Percentiles rank a stretch among this genome's conserved stretches.
Evolutionary conservation across 2,888 invertebrate species (phyloP).

Genomic region (Dione vanillae): DNA sequence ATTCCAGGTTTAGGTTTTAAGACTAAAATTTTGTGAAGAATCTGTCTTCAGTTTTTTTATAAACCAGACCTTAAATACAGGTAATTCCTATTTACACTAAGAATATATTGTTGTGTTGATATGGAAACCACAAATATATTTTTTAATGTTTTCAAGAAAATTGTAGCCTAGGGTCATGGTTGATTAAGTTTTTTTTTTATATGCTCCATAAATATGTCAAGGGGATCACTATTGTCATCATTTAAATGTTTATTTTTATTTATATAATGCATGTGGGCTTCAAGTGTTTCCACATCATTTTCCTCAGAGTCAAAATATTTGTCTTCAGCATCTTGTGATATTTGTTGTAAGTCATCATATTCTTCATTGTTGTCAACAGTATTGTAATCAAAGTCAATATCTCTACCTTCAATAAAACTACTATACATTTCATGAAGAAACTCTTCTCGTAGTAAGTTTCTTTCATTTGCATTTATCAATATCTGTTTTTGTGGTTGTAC

Average conservation of each 20-base stretch:
- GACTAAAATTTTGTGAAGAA: no score
- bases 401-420: constrained; percentile 92
- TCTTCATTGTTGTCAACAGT: constrained; percentile 91
- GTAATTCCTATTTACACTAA: constrained; percentile 4
- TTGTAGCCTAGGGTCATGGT: constrained; percentile 17
- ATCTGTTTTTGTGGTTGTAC: constrained; percentile 64
- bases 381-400: constrained; percentile 92
- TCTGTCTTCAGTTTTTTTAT: no score
- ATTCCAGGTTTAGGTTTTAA: no score
- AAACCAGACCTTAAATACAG: no score
- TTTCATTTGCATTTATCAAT: constrained; percentile 84
- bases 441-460: constrained; percentile 89
- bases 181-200: constrained; percentile 68
- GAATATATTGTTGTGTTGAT: no score
- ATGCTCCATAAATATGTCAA: constrained; percentile 89
- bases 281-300: constrained; percentile 82
- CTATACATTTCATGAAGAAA: constrained; percentile 94
- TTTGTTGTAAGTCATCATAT: constrained; percentile 89
- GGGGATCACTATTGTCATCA: constrained; percentile 84
- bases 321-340: constrained; percentile 92
- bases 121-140: no score
- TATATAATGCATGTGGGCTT: constrained; percentile 72
- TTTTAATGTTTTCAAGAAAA: background rate
- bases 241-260: constrained; percentile 63
- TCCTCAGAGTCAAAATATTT: constrained; percentile 95